These are phyloP conservation scores for Allygus modestus DNA, from an alignment of 2,888 invertebrate species.

Conservation along the genomic window DNA sequence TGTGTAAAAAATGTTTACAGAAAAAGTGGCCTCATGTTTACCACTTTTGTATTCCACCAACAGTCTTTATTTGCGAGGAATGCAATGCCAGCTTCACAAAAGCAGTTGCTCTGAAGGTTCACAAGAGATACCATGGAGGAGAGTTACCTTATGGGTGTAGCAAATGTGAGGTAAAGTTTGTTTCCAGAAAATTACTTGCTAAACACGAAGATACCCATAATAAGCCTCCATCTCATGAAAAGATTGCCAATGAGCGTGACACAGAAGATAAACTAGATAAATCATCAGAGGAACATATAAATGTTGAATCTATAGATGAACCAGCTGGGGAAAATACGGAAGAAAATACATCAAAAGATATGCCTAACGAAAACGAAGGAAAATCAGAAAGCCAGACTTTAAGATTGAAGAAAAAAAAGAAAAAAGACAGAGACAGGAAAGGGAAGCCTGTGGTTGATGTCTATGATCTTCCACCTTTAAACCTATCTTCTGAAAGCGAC, in stretches of 20 bases:
- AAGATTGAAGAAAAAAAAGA: constrained; percentile 72
- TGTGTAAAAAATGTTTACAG: constrained; percentile 90
- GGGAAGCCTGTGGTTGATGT: constrained; percentile 80
- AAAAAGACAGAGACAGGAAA: constrained; percentile 74
- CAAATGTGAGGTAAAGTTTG: constrained; percentile 87
- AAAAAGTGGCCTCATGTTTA: constrained; percentile 96
- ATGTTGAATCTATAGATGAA: constrained; percentile 73
- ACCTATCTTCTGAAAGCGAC: constrained; percentile 89
- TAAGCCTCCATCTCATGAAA: constrained; percentile 67
- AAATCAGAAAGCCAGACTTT: constrained; percentile 61
- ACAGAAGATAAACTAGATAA: constrained; percentile 66
- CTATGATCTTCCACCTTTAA: constrained; percentile 86
- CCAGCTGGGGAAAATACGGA: constrained; percentile 61
- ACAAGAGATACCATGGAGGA: constrained; percentile 86
- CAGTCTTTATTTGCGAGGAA: constrained; percentile 87
- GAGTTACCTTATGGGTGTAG: constrained; percentile 85
- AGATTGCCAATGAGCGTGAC: constrained; percentile 53
- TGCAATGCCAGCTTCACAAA: constrained; percentile 86
- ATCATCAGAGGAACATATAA: constrained; percentile 65
- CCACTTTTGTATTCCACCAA: constrained; percentile 92
- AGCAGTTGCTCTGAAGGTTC: constrained; percentile 90
- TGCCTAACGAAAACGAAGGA: constrained; percentile 61
- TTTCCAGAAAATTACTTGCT: constrained; percentile 86
- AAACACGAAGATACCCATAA: constrained; percentile 85
- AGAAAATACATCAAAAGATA: constrained; percentile 57